phyloP scores from a whole-genome alignment of 2,888 invertebrate species.

The Tortrix viridana region DNA sequence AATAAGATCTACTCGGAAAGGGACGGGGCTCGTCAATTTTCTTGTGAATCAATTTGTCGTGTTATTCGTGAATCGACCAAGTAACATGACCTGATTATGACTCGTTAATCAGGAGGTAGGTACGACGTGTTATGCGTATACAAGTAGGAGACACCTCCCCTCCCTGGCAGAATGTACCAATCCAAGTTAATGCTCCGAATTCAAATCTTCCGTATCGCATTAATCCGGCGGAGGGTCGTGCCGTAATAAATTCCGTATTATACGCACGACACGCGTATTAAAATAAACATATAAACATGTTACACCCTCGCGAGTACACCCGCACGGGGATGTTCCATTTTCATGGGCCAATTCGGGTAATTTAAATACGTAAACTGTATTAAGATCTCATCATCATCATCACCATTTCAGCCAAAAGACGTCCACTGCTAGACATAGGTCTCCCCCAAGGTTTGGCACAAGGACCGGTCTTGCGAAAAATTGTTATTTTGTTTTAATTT shows the following conservation, averaged over 20 bases:
- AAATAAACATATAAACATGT: conserved; percentile 85
- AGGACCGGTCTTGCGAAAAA: too few species aligned
- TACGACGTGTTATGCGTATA: conserved; percentile 43
- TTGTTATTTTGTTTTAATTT: too few species aligned
- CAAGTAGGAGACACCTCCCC: conserved; percentile 49
- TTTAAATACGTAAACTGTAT: too few species aligned
- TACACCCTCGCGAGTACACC: conserved; percentile 72
- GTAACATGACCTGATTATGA: conserved; percentile 47
- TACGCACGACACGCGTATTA: conserved; percentile 85
- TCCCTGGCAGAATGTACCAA: conserved; percentile 66
- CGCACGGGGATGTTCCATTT: conserved; percentile 47
- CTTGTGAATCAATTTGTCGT: conserved; percentile 10
- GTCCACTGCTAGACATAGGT: too few species aligned
- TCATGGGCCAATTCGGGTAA: background rate
- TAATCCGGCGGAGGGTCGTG: conserved; percentile 79
- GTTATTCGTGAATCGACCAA: background rate
- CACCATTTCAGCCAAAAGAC: too few species aligned
- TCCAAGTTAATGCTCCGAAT: conserved; percentile 81
- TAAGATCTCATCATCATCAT: too few species aligned
- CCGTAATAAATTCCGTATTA: conserved; percentile 84
- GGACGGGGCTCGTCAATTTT: conserved; percentile 52
- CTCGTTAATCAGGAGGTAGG: conserved; percentile 54
- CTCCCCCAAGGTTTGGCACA: too few species aligned
- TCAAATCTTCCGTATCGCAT: conserved; percentile 84
- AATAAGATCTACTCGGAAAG: conserved; percentile 77